Evolutionary conservation across 2,113 vertebrate species (phyloP).

Genomic region (Plotosus lineatus): DNA sequence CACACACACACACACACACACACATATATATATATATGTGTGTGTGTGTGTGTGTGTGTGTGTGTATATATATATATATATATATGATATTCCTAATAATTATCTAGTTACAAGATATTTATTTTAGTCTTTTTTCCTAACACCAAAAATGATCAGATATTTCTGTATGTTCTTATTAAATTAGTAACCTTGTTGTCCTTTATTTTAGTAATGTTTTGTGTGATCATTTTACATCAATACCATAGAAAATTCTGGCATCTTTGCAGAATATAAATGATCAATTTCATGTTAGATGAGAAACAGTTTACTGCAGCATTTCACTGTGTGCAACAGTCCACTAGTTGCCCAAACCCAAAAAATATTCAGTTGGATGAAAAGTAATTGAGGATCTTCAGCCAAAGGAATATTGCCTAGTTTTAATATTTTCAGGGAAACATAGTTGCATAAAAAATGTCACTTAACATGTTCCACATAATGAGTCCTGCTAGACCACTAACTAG

Average conservation of each 20-base stretch:
- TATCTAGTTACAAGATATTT: not conserved
- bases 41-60: too few species aligned
- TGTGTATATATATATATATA: too few species aligned
- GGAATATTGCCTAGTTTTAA: conserved; percentile 31
- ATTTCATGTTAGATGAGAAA: not conserved
- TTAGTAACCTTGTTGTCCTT: not conserved
- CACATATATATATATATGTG: too few species aligned
- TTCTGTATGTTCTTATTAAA: not conserved
- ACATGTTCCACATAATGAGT: conserved; percentile 54
- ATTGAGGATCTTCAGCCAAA: conserved; percentile 7
- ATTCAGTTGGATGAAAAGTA: not conserved
- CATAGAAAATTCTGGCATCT: not conserved
- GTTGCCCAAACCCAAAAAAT: not conserved
- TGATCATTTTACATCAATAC: not conserved
- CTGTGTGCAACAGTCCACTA: not conserved
- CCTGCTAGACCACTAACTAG: conserved; percentile 46
- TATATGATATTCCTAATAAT: not conserved
- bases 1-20: too few species aligned
- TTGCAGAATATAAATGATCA: not conserved
- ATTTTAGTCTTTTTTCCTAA: not conserved
- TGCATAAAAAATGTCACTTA: conserved; percentile 10
- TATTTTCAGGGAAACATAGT: conserved; percentile 1
- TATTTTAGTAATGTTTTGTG: not conserved
- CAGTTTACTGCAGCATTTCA: not conserved
- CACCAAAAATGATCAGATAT: not conserved